These are phyloP conservation scores for Triplophysa yarkandensis DNA, from an alignment of 2,797 vertebrate genomes.

Conservation along the genomic window DNA sequence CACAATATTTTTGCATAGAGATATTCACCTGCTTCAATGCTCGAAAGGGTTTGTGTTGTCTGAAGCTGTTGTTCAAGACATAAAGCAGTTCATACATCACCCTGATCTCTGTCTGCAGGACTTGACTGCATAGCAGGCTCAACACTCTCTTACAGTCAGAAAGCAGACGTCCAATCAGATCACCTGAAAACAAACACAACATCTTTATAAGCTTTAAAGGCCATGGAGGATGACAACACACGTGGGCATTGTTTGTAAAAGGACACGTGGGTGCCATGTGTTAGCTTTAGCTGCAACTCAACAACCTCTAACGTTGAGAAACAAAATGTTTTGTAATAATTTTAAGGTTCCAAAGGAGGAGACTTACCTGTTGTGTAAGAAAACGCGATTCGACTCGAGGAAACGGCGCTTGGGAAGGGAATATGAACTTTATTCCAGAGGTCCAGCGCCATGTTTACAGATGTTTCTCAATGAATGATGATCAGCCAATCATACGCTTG, in stretches of 20 bases:
- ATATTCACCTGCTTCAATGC: slow-evolving; percentile 87
- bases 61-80: slow-evolving; percentile 73
- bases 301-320: too few species aligned
- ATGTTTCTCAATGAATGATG: neutral
- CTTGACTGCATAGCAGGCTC: slow-evolving; percentile 66
- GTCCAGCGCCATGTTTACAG: slow-evolving; percentile 68
- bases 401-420: slow-evolving; percentile 65
- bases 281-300: neutral
- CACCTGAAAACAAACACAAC: slow-evolving; percentile 64
- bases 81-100: slow-evolving; percentile 82
- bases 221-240: neutral
- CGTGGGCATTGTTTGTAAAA: neutral
- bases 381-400: slow-evolving; percentile 59
- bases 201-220: neutral
- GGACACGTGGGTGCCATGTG: slow-evolving; percentile 3
- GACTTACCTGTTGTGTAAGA: slow-evolving; percentile 61
- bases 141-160: slow-evolving; percentile 63
- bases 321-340: too few species aligned
- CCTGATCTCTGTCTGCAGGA: slow-evolving; percentile 79
- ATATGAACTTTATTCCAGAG: slow-evolving; percentile 75
- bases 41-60: slow-evolving; percentile 80
- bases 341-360: too few species aligned
- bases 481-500: slow-evolving; percentile 33
- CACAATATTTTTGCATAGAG: too few species aligned
- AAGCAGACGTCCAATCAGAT: slow-evolving; percentile 62